Evolutionary conservation across 64 coral and sea anemone species (phyloP).

Genomic region (Cladopsammia gracilis): DNA sequence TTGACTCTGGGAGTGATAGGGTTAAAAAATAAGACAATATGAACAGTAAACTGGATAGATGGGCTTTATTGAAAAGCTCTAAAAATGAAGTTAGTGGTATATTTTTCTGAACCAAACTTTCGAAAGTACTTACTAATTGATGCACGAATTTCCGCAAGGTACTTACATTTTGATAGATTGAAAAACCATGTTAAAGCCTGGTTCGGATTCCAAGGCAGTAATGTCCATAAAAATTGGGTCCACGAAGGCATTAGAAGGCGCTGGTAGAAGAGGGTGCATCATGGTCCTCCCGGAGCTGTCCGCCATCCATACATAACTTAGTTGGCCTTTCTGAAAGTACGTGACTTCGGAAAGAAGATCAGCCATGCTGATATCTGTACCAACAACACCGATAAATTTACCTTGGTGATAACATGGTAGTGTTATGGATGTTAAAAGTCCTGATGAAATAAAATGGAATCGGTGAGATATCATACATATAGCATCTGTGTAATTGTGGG

Average conservation of each 20-base stretch:
- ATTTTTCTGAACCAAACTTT: no score
- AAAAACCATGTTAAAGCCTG: conserved; percentile 17
- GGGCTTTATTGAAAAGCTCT: no score
- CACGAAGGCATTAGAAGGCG: conserved; percentile 34
- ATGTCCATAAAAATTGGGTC: conserved; percentile 79
- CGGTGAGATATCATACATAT: neutral
- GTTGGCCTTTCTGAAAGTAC: conserved; percentile 71
- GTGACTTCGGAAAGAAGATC: conserved; percentile 71
- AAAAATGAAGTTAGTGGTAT: no score
- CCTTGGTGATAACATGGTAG: conserved; percentile 66
- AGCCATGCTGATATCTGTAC: conserved; percentile 63
- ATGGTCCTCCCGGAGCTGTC: conserved; percentile 72
- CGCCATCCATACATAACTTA: conserved; percentile 65
- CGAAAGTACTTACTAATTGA: no score
- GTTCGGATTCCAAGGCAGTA: conserved; percentile 58
- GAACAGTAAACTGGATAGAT: no score
- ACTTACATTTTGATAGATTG: conserved; percentile 52
- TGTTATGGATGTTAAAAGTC: conserved; percentile 61
- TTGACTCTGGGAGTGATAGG: no score
- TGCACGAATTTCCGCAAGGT: no score
- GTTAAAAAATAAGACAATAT: no score
- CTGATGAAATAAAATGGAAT: neutral
- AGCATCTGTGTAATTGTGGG: no score
- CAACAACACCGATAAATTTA: conserved; percentile 75
- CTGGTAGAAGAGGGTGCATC: conserved; percentile 80